Conservation (phyloP, 2,888 invertebrate genomes). For the Rugalucina vietnamica region DNA sequence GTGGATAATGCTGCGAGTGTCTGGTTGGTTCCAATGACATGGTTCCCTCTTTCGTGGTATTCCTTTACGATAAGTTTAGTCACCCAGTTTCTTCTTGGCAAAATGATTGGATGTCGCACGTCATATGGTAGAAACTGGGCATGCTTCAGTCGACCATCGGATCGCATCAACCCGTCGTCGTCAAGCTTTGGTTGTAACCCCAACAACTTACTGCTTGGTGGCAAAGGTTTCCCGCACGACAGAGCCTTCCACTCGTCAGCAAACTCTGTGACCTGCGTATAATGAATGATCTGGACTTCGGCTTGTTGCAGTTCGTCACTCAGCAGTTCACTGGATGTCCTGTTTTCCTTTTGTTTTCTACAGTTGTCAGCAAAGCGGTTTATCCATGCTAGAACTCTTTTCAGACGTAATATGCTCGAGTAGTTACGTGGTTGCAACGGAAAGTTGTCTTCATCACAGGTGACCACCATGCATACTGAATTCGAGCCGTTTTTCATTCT, state of each 20-base stretch:
- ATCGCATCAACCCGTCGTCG: constrained; percentile 36
- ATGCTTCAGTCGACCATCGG: constrained; percentile 27
- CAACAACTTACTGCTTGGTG: constrained; percentile 32
- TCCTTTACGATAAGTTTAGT: constrained; percentile 55
- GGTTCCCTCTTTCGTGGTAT: constrained; percentile 44
- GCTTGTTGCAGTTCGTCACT: constrained; percentile 26
- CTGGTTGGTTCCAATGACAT: constrained; percentile 46
- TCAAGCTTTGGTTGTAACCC: constrained; percentile 40
- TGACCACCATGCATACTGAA: background rate
- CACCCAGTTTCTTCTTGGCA: constrained; percentile 46
- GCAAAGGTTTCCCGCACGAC: background rate
- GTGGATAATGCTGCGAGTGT: constrained; percentile 39
- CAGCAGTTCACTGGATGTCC: constrained; percentile 8
- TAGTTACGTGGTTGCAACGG: background rate
- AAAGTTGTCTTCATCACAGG: background rate
- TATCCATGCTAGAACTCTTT: constrained; percentile 32
- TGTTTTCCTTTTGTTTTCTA: background rate
- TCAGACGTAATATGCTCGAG: background rate
- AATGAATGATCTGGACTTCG: constrained; percentile 23
- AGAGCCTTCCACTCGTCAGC: constrained; percentile 13
- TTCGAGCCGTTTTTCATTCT: background rate
- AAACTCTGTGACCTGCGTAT: constrained; percentile 11
- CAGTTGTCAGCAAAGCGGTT: constrained; percentile 39
- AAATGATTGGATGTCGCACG: constrained; percentile 42
- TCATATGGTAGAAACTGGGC: constrained; percentile 48